Base-by-base conservation (phyloP, 2,797 vertebrate species). In the Callimico goeldii region DNA sequence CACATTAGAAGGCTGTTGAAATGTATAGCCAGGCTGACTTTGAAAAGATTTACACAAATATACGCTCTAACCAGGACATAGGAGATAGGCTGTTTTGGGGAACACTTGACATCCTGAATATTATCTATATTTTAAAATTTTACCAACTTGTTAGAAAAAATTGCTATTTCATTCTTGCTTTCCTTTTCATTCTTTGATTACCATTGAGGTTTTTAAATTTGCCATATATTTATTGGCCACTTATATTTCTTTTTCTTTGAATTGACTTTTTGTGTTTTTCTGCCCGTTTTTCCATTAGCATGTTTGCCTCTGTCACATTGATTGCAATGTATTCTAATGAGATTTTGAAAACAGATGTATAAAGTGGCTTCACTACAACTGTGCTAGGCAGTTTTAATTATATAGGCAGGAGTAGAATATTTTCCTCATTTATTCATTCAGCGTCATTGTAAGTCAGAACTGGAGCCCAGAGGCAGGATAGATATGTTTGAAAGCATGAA, bases 341-440 rank as follows among this genome's bases (percentile, higher is more conserved):
- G 33, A 80, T 90, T 83, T 95, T 93, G 36, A 80, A 95, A 67
- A 41, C 28, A 91, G 14, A 70, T 30, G 61, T 84, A 75, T 84
- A 58, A 84, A 58, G 15, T 95, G 28, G 11, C 19, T 96, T 95
- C 8, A 30, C 28, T 85, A n/a, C 36, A 95, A 84, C 9, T 22
- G 46, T 90, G 48, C 24, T 88, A 55, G 73, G 41, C 26, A 85
- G 52, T 93, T 91, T 84, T 88, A 85, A 28, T 85, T 64, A 93
- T 55, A 93, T 19, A 61, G 30, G 7, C 13, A 67, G 19, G 50
- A 87, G 77, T 55, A 83, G 43, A 57, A 83, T 88, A 24, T 85
- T 95, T 91, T 91, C 46, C 61, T 85, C 73, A 52, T 81, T 88
- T 97, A 55, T 96, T 88, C 81, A 95, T 93, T 93, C 36, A 81